Base-by-base conservation (phyloP, 2,888 invertebrate genomes). In the Apantesis nais region DNA sequence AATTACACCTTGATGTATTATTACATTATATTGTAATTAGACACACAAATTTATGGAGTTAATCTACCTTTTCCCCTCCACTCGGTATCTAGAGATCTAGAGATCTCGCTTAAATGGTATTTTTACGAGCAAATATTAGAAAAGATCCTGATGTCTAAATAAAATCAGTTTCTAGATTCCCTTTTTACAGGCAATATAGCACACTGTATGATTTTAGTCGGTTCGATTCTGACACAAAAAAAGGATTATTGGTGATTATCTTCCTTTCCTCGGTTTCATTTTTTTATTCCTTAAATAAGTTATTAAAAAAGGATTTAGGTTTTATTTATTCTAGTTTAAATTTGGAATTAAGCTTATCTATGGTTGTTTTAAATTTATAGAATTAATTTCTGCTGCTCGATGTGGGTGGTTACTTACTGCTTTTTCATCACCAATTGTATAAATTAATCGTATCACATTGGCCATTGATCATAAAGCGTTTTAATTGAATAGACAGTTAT, bases 401-500 rank as follows among this genome's bases (percentile, higher is more conserved):
- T 19, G 22, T 48, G 8, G 7, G 22, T 48, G 48, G 22, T 22
- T 3, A 22, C 48, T 48, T 14, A 48, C 52, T 52, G 52, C 52
- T 12, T 55, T 12, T 55, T 55, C 12, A n/a, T 52, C 3, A 55
- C 25, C 4, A 14, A 25, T 55, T 14, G 14, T 25, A 52, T 52
- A 52, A 25, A 25, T 55, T 25, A 25, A 41, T 3, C 19, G 25
- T 29, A 41, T 41, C 39, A 41, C 5, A 16, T 62, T 62, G 25
- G 41, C 41, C 25, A 41, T 63, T 16, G 25, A 63, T 63, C 41
- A 41, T 41, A 16, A 29, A 19, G 19, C 39, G 37, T 16, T 39
- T 39, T 41, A 62, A 66, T 14, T 39, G 19, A 70, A 68, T 68
- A 72, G 34, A 72, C 73, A 67, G 78, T 73, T 73, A 73, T 75